A percentile compares a stretch with the other conserved stretches of the same genome.
Evolutionary conservation across 2,113 vertebrate genomes (phyloP).

Genomic region (Epinephelus cyanopodus): DNA sequence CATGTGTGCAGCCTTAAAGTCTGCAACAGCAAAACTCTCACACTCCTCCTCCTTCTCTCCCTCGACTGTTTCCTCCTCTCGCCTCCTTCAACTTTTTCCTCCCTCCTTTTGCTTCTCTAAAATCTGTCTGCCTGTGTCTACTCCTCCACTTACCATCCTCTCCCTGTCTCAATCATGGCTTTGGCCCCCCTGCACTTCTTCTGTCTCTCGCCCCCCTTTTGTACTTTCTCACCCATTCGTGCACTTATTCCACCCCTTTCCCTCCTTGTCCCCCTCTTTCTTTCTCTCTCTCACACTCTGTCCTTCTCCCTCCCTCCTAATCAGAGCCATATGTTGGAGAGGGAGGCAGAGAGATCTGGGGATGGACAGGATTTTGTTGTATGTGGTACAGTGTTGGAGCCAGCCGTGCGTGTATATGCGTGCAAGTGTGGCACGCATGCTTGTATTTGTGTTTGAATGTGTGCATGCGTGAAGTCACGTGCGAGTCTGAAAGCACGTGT

Average conservation of each 20-base stretch:
- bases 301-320: slow-evolving; percentile 81
- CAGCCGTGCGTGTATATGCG: slow-evolving; percentile 33
- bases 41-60: slow-evolving; percentile 33
- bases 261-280: slow-evolving; percentile 12
- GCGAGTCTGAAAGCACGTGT: slow-evolving; percentile 47
- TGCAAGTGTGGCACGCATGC: slow-evolving; percentile 42
- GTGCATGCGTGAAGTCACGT: slow-evolving; percentile 45
- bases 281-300: slow-evolving; percentile 48
- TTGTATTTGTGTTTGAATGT: slow-evolving; percentile 51
- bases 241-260: slow-evolving; percentile 48
- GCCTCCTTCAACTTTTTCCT: slow-evolving; percentile 57
- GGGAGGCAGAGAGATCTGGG: slow-evolving; percentile 74
- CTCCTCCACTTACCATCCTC: slow-evolving; percentile 52
- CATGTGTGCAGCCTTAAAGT: slow-evolving; percentile 79
- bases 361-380: slow-evolving; percentile 83
- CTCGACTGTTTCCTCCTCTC: slow-evolving; percentile 39
- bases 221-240: slow-evolving; percentile 56
- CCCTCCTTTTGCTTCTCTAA: slow-evolving; percentile 15
- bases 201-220: slow-evolving; percentile 39
- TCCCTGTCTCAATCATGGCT: slow-evolving; percentile 26
- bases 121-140: slow-evolving; percentile 50
- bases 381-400: slow-evolving; percentile 58
- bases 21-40: slow-evolving; percentile 67
- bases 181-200: slow-evolving; percentile 39
- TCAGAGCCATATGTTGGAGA: slow-evolving; percentile 90